Base-by-base conservation (phyloP, 2,888 invertebrate species). In the Eupeodes latifasciatus region DNA sequence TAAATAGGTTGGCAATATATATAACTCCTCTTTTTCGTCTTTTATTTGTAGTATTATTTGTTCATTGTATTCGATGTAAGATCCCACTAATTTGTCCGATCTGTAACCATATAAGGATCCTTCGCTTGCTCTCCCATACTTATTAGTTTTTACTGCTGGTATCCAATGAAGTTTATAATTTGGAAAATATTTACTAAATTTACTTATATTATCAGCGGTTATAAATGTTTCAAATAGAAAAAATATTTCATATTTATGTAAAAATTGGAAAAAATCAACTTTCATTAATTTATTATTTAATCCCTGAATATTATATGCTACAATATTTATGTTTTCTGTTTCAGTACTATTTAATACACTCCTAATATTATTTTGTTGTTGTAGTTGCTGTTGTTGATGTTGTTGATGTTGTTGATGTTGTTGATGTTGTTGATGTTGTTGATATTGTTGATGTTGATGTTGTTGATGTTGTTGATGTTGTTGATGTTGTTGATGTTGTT, bases 171-270 rank as follows among this genome's bases (percentile, higher is more conserved):
- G 40, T 44, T 44, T 44, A 10, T 44, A 44, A 44, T 44, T 44
- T 44, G 44, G 5, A 10, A 44, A 44, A 44, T 44, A 44, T 44
- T 44, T 44, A 44, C 44, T 44, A 44, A 44, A 44, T 44, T 44
- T 44, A 44, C 10, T 44, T 44, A 44, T 44, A 5, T 44, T 44
- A 9, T 44, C 5, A 44, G 44, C 5, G 44, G 53, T 53, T 53
- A 53, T 53, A 53, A 53, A 53, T n/a, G 53, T 53, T 53, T 53
- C 16, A 53, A 53, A 53, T 12, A 53, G 53, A 53, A 53, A 53
- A 53, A 53, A 53, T 53, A 53, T 53, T 53, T 53, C 53, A 14
- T 19, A 53, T 16, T 53, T 53, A 16, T 53, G 53, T 53, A 53
- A 16, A 53, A 53, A 53, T 12, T 53, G 53, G 53, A 53, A n/a